These are phyloP conservation scores for Caenorhabditis angaria DNA, from an alignment of 2,888 invertebrate genomes.

Conservation along the genomic window DNA sequence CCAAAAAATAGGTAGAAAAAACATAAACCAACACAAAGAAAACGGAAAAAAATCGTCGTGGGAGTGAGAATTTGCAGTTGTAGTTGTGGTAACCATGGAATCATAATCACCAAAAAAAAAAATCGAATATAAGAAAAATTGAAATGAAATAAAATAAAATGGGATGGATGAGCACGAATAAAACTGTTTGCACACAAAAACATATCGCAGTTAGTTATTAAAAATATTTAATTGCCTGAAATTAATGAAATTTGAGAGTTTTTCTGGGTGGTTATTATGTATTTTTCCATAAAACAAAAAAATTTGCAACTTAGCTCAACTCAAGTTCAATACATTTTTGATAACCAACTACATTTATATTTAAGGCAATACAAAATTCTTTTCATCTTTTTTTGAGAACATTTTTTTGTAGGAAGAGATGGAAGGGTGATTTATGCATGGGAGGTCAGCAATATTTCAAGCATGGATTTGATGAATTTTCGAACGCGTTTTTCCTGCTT, in stretches of 20 bases:
- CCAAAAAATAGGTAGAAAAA: too few species aligned
- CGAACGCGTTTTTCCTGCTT: too few species aligned
- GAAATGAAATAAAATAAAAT: neutral
- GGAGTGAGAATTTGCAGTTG: constrained; percentile 1
- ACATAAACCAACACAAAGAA: neutral
- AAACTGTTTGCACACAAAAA: too few species aligned
- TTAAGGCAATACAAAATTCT: too few species aligned
- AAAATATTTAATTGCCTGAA: neutral
- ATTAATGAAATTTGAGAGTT: neutral
- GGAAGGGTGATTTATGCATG: neutral
- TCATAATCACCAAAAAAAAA: neutral
- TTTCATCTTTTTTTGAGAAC: neutral
- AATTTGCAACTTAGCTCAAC: neutral
- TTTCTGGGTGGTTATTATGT: neutral
- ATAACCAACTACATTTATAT: too few species aligned
- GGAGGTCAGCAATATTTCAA: constrained; percentile 5
- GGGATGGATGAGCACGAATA: neutral
- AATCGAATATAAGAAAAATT: neutral
- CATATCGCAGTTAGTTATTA: neutral
- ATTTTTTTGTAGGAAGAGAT: neutral
- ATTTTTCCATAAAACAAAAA: neutral
- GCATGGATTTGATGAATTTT: neutral
- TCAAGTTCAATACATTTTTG: neutral
- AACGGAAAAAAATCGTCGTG: constrained; percentile 5
- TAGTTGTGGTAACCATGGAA: constrained; percentile 11